Evolutionary conservation across 2,113 vertebrate genomes (phyloP).

Genomic region (Tichodroma muraria): DNA sequence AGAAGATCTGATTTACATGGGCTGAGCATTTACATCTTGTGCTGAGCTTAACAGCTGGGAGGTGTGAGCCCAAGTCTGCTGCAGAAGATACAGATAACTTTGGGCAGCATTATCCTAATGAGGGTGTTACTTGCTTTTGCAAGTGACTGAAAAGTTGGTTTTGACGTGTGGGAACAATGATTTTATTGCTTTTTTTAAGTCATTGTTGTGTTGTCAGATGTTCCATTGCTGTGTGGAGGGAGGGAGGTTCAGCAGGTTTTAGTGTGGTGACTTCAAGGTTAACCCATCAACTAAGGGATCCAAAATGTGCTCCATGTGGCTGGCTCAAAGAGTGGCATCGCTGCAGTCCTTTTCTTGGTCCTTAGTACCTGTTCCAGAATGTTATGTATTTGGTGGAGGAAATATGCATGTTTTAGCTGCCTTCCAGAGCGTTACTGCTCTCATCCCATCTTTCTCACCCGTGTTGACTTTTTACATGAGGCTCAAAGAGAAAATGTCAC

Average conservation of each 20-base stretch:
- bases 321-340: neutral
- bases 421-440: neutral
- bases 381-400: neutral
- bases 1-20: neutral
- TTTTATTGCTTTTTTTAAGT: neutral
- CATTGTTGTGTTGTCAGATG: neutral
- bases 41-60: neutral
- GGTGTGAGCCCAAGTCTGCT: neutral
- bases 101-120: neutral
- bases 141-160: neutral
- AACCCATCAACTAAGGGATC: neutral
- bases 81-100: neutral
- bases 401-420: fast-evolving
- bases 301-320: neutral
- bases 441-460: fast-evolving
- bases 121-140: neutral
- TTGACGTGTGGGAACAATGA: neutral
- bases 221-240: neutral
- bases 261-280: neutral
- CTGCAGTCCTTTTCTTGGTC: neutral
- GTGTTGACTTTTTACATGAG: neutral
- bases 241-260: neutral
- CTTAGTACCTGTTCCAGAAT: neutral
- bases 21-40: neutral
- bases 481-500: neutral